Evolutionary conservation across 2,113 vertebrate genomes (phyloP).

Genomic region (Lepidothrix coronata): DNA sequence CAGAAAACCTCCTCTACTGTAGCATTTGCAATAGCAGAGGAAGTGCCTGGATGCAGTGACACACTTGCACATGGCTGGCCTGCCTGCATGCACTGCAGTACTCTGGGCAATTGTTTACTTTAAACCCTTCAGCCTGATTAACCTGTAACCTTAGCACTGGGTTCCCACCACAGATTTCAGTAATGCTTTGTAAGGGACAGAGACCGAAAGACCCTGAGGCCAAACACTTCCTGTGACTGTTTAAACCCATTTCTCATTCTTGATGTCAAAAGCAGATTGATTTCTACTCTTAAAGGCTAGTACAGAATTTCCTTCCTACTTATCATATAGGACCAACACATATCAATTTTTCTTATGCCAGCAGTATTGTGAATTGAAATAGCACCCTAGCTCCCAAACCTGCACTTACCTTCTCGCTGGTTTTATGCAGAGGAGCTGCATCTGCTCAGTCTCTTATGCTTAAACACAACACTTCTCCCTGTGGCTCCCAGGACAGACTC

Average conservation of each 20-base stretch:
- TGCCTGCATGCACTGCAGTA: not conserved
- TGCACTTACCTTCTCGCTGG: not conserved
- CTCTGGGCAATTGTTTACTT: not conserved
- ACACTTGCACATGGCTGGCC: not conserved
- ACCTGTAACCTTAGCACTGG: not conserved
- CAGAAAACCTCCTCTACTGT: not conserved
- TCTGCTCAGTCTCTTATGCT: not conserved
- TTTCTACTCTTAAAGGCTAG: not conserved
- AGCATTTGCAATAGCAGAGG: not conserved
- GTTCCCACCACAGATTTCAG: not conserved
- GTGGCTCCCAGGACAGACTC: not conserved
- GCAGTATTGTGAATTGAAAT: not conserved
- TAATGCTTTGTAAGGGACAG: not conserved
- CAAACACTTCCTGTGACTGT: not conserved
- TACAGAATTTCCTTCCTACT: not conserved
- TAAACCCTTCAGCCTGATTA: not conserved
- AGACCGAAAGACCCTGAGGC: not conserved
- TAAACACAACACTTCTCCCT: not conserved
- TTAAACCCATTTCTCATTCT: not conserved
- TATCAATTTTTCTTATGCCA: not conserved
- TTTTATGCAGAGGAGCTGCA: not conserved
- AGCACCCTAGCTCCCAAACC: not conserved
- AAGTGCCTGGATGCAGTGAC: not conserved
- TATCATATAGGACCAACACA: not conserved
- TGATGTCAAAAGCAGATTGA: not conserved